Evolutionary conservation across 2,888 invertebrate genomes (phyloP).

Genomic region (Chaetoderma sp.): DNA sequence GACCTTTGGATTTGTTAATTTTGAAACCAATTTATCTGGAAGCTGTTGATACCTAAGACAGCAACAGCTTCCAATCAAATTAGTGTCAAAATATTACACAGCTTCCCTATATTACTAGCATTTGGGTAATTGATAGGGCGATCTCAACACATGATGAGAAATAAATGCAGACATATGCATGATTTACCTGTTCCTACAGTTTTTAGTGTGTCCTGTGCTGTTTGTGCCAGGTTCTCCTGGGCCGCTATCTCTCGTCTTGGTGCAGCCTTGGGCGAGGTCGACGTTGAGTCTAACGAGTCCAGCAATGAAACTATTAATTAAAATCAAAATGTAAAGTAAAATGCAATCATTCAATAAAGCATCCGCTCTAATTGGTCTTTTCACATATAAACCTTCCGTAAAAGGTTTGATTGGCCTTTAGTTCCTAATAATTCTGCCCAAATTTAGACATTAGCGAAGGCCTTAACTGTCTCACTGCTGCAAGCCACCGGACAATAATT

Average conservation of each 20-base stretch:
- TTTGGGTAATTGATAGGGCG: too few species aligned
- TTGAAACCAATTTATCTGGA: too few species aligned
- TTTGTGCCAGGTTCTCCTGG: slow-evolving; percentile 35
- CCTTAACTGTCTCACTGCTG: too few species aligned
- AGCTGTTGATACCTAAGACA: too few species aligned
- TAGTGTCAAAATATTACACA: too few species aligned
- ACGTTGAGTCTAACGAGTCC: slow-evolving; percentile 65
- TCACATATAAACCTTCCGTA: too few species aligned
- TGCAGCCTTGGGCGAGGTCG: slow-evolving; percentile 51
- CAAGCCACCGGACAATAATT: too few species aligned
- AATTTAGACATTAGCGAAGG: too few species aligned
- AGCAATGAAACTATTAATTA: slow-evolving; percentile 55
- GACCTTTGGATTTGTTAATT: too few species aligned
- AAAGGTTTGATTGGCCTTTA: neutral
- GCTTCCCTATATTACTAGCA: too few species aligned
- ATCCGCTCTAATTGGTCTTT: neutral
- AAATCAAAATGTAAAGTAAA: neutral
- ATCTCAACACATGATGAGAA: too few species aligned
- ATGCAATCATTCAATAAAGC: neutral
- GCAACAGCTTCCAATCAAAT: too few species aligned
- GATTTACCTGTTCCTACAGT: slow-evolving; percentile 41
- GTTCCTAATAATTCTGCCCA: neutral
- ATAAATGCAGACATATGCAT: neutral
- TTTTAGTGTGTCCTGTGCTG: slow-evolving; percentile 45
- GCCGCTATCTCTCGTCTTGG: slow-evolving; percentile 30